These are phyloP conservation scores for Zosterops borbonicus DNA, from an alignment of 2,113 vertebrate species.

Conservation along the genomic window DNA sequence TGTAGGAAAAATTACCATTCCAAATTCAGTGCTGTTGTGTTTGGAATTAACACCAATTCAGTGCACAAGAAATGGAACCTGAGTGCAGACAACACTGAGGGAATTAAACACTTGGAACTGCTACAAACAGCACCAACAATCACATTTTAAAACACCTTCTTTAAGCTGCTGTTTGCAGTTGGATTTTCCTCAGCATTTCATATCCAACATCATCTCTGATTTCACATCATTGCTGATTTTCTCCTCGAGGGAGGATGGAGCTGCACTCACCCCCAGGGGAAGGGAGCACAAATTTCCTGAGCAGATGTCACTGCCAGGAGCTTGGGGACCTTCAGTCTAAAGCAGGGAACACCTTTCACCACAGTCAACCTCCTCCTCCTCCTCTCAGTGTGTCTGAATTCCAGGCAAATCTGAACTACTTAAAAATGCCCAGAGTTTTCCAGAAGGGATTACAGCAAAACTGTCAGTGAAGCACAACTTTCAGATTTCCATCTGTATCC, in stretches of 20 bases:
- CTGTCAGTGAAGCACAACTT: background rate
- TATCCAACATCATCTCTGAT: background rate
- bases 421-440: background rate
- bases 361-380: too few relatives aligned
- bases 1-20: too few relatives aligned
- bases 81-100: accelerated
- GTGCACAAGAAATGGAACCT: background rate
- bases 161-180: accelerated
- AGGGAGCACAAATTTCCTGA: accelerated
- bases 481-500: background rate
- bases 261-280: background rate
- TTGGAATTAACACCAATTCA: background rate
- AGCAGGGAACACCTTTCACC: background rate
- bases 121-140: background rate
- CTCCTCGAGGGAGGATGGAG: background rate
- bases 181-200: background rate
- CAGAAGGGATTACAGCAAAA: background rate
- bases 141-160: accelerated
- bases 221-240: background rate
- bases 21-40: accelerated
- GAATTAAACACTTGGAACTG: background rate
- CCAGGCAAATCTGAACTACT: background rate
- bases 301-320: background rate
- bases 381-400: background rate
- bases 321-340: background rate